Conservation (phyloP, 1,140 invertebrate genomes). For the Sipha flava region DNA sequence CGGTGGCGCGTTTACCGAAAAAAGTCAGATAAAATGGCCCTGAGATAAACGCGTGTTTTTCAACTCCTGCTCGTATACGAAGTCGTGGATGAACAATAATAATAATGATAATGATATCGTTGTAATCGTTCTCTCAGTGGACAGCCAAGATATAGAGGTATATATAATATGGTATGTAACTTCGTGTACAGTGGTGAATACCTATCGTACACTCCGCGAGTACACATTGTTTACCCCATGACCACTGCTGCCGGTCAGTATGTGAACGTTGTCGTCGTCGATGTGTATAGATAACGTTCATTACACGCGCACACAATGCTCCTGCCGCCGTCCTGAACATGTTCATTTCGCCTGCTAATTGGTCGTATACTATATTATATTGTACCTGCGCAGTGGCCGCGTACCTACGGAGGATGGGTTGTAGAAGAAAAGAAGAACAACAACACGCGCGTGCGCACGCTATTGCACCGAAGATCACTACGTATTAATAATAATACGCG, state of each 20-base stretch:
- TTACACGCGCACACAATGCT: constrained; percentile 7
- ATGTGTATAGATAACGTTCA: constrained; percentile 18
- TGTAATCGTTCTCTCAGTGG: neutral
- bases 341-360: constrained; percentile 23
- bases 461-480: no score
- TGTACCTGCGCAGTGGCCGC: no score
- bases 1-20: neutral
- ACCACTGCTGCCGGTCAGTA: neutral
- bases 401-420: no score
- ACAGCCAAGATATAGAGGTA: neutral
- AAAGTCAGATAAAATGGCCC: no score
- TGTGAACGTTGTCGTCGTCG: no score
- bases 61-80: neutral
- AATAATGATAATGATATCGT: constrained; percentile 10
- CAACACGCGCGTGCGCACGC: neutral
- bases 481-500: neutral
- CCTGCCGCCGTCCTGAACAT: neutral
- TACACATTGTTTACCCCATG: constrained; percentile 18
- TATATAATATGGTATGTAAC: neutral
- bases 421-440: neutral
- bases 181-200: no score
- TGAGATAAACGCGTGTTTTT: neutral
- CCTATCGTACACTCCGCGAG: neutral
- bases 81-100: no score
- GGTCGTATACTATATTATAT: neutral